Percentiles rank a stretch among this genome's conserved stretches.
Evolutionary conservation across 2,888 invertebrate species (phyloP).

Genomic region (Hydrotaea cyrtoneurina): DNA sequence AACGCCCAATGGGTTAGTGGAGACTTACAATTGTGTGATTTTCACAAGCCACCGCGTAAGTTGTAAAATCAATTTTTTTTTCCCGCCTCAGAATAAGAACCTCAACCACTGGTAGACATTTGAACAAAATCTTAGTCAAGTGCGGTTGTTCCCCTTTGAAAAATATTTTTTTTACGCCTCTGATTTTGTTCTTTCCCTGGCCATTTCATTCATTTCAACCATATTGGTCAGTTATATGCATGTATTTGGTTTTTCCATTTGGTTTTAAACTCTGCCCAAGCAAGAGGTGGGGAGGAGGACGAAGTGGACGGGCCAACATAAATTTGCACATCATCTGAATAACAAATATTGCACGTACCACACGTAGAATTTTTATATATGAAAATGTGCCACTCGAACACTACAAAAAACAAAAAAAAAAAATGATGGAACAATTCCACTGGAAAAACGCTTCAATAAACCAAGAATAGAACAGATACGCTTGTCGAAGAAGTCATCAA

Average conservation of each 20-base stretch:
- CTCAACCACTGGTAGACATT: too few species aligned
- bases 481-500: conserved; percentile 71
- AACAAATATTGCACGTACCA: conserved; percentile 79
- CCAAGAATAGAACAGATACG: conserved; percentile 33
- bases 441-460: conserved; percentile 16
- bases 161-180: too few species aligned
- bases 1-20: too few species aligned
- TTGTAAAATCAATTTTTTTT: too few species aligned
- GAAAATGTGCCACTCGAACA: conserved; percentile 35
- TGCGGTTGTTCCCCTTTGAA: too few species aligned
- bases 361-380: conserved; percentile 62
- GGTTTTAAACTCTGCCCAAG: background rate
- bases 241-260: conserved; percentile 3
- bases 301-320: conserved; percentile 61
- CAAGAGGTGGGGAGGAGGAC: background rate
- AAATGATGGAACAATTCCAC: conserved; percentile 48
- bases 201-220: background rate
- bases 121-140: too few species aligned
- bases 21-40: too few species aligned
- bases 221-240: conserved; percentile 34
- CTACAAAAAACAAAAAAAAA: conserved; percentile 35
- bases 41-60: too few species aligned
- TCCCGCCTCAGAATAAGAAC: too few species aligned
- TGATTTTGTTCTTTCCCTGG: conserved; percentile 23
- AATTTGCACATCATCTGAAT: conserved; percentile 80